These are phyloP conservation scores for Bostrychus sinensis DNA, from an alignment of 2,113 vertebrate species.

Conservation along the genomic window DNA sequence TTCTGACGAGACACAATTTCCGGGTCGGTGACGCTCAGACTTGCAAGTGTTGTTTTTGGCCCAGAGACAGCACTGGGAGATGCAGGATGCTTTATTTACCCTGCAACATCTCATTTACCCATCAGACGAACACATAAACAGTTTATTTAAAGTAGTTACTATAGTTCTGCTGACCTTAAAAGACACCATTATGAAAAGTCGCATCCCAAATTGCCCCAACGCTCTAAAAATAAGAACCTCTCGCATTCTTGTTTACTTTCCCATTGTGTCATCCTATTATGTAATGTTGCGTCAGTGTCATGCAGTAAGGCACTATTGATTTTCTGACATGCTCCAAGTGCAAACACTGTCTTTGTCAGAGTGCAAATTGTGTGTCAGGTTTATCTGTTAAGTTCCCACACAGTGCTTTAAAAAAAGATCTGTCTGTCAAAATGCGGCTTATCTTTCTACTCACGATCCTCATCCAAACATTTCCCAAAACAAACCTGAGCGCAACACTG, in stretches of 20 bases:
- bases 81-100: too few species aligned
- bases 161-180: too few species aligned
- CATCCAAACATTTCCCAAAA: slow-evolving; percentile 17
- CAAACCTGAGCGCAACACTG: neutral
- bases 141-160: too few species aligned
- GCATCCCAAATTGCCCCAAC: too few species aligned
- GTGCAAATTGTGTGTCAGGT: slow-evolving; percentile 14
- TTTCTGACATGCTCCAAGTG: slow-evolving; percentile 3
- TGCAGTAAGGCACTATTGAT: slow-evolving; percentile 13
- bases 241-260: neutral
- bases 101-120: too few species aligned
- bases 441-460: slow-evolving; percentile 2
- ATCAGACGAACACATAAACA: too few species aligned
- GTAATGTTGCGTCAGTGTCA: neutral
- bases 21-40: too few species aligned
- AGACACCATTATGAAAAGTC: too few species aligned
- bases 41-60: too few species aligned
- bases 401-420: neutral
- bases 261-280: neutral
- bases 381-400: neutral
- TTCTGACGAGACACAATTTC: too few species aligned
- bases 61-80: too few species aligned
- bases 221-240: too few species aligned
- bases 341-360: neutral
- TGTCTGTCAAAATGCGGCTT: neutral